Conservation (phyloP, 2,888 invertebrate genomes). For the Strigamia transsilvanica region DNA sequence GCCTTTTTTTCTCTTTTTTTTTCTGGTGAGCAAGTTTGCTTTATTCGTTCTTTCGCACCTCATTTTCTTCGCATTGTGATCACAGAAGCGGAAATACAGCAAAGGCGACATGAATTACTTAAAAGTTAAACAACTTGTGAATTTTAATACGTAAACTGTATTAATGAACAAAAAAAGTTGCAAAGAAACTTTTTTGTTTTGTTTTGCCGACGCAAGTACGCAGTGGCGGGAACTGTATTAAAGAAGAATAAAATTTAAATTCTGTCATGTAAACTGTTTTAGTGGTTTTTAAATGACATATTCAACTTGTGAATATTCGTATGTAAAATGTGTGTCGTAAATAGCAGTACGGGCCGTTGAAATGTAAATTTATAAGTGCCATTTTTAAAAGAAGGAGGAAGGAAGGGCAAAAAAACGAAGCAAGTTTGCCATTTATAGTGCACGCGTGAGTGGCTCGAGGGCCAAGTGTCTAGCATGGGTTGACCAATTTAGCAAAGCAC, state of each 20-base stretch:
- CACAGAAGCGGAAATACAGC: constrained; percentile 42
- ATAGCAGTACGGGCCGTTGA: background rate
- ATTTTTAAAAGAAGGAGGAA: background rate
- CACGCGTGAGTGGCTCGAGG: constrained; percentile 36
- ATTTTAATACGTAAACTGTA: constrained; percentile 33
- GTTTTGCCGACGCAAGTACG: background rate
- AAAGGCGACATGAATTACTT: constrained; percentile 28
- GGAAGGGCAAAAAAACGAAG: background rate
- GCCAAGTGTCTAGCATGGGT: constrained; percentile 39
- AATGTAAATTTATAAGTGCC: constrained; percentile 41
- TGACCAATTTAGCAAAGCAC: constrained; percentile 49
- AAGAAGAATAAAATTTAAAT: constrained; percentile 14
- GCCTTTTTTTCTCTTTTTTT: background rate
- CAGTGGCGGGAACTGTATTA: background rate
- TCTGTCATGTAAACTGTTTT: background rate
- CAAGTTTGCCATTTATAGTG: constrained; percentile 36
- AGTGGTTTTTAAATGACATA: constrained; percentile 24
- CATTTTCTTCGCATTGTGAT: constrained; percentile 52
- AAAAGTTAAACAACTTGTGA: constrained; percentile 42
- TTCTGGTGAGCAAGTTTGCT: constrained; percentile 36
- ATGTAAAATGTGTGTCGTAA: constrained; percentile 1
- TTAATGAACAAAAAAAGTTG: constrained; percentile 13
- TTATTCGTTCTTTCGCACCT: constrained; percentile 51
- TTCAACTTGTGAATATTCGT: constrained; percentile 12
- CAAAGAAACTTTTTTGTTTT: background rate